A percentile compares a stretch with the other conserved stretches of the same genome.
Evolutionary conservation across 2,888 invertebrate species (phyloP).

Genomic region (Rutpela maculata): DNA sequence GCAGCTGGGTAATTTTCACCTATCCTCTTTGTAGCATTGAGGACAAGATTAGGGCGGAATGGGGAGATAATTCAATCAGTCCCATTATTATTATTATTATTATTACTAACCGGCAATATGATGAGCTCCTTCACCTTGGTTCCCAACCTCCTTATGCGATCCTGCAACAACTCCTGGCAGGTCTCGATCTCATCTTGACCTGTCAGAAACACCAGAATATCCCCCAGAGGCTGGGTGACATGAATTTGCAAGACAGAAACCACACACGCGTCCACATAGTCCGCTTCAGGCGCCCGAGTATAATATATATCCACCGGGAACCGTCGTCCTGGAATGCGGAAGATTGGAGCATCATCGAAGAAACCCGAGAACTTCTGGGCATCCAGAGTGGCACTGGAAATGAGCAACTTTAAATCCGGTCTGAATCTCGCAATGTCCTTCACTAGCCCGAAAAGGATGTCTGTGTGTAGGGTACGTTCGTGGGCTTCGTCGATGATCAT

Average conservation of each 20-base stretch:
- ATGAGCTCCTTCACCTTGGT: constrained; percentile 94
- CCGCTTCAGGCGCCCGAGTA: constrained; percentile 99
- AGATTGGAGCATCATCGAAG: constrained; percentile 99
- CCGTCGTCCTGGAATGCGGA: constrained; percentile 94
- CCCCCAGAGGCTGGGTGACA: constrained; percentile 96
- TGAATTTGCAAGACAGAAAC: constrained; percentile 98
- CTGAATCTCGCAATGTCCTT: constrained; percentile 96
- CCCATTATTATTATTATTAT: no score
- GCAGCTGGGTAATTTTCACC: no score
- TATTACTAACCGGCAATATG: constrained; percentile 94
- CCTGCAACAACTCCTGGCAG: constrained; percentile 91
- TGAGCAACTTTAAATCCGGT: constrained; percentile 92
- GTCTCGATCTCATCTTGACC: constrained; percentile 95
- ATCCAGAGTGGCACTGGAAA: constrained; percentile 98
- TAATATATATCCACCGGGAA: constrained; percentile 99
- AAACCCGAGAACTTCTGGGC: constrained; percentile 98
- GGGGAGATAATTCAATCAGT: no score
- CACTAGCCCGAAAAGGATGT: constrained; percentile 97
- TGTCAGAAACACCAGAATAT: constrained; percentile 97
- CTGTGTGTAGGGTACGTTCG: constrained; percentile 98
- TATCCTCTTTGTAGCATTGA: no score
- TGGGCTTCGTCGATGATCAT: constrained; percentile 99
- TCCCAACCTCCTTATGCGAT: constrained; percentile 93
- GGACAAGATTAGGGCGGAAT: no score
- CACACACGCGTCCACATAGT: constrained; percentile 98